A percentile compares a stretch with the other conserved stretches of the same genome.
phyloP scores from a whole-genome alignment of 2,113 vertebrate genomes.

The Hypocryptadius cinnamomeus region DNA sequence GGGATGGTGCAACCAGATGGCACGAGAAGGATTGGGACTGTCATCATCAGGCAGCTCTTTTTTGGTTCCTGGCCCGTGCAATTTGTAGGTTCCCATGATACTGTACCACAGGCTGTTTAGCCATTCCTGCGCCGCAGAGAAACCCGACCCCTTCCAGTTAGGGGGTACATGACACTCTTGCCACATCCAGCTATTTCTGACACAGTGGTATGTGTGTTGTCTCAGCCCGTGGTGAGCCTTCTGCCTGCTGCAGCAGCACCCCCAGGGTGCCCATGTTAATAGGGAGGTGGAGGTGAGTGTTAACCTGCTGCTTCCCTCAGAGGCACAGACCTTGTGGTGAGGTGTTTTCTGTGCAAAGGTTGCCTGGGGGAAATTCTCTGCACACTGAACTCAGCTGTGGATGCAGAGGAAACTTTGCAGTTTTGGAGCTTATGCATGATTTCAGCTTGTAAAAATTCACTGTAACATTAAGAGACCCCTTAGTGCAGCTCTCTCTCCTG shows the following conservation, averaged over 20 bases:
- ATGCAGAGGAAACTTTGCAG: background rate
- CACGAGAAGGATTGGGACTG: rapidly evolving
- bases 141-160: background rate
- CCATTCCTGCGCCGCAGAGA: background rate
- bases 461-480: background rate
- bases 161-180: background rate
- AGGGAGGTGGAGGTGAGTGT: background rate
- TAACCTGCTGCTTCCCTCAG: background rate
- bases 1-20: background rate
- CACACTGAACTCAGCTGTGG: background rate
- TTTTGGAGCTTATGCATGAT: background rate
- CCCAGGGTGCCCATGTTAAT: background rate
- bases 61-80: background rate
- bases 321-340: background rate
- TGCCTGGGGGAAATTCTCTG: background rate
- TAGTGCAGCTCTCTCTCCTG: background rate
- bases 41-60: background rate
- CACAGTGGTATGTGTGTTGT: background rate
- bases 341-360: background rate
- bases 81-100: background rate
- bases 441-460: background rate
- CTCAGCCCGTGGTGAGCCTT: background rate
- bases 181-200: slow-evolving; percentile 7
- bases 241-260: background rate
- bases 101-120: background rate